phyloP scores from a whole-genome alignment of 30 jellyfish, hydroid and myxozoan genomes.

The Hydractinia symbiolongicarpus region DNA sequence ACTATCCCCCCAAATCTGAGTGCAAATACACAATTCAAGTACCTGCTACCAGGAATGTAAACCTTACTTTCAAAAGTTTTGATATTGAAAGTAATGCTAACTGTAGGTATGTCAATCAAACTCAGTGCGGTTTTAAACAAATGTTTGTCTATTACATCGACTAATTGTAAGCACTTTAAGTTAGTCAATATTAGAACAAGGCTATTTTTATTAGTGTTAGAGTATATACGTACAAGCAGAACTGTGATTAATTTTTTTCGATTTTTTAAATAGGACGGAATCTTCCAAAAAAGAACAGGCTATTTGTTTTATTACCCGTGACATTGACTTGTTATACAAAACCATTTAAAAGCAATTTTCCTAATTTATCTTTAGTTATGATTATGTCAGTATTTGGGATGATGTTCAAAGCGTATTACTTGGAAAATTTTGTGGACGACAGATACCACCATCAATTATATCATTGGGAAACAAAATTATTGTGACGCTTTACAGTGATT shows the following conservation, averaged over 20 bases:
- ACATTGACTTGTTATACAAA: no score
- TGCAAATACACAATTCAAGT: conserved; percentile 60
- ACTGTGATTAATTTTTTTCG: no score
- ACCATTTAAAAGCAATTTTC: no score
- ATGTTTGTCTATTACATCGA: background rate
- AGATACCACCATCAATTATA: background rate
- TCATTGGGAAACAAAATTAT: background rate
- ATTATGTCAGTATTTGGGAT: background rate
- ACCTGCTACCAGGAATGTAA: background rate
- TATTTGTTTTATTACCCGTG: no score
- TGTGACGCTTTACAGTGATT: background rate
- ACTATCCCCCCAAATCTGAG: conserved; percentile 47
- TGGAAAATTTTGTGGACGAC: conserved; percentile 17
- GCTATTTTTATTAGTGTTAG: no score
- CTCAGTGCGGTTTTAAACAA: background rate
- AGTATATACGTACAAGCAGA: no score
- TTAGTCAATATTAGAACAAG: no score
- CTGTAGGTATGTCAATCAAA: conserved; percentile 4
- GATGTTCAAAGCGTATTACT: background rate
- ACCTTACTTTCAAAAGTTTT: background rate
- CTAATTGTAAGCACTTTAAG: no score
- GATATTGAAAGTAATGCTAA: background rate
- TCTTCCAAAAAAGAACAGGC: no score
- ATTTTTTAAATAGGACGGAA: no score
- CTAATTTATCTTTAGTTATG: background rate